Conservation (phyloP, 2,113 vertebrate genomes). For the Papio anubis region DNA sequence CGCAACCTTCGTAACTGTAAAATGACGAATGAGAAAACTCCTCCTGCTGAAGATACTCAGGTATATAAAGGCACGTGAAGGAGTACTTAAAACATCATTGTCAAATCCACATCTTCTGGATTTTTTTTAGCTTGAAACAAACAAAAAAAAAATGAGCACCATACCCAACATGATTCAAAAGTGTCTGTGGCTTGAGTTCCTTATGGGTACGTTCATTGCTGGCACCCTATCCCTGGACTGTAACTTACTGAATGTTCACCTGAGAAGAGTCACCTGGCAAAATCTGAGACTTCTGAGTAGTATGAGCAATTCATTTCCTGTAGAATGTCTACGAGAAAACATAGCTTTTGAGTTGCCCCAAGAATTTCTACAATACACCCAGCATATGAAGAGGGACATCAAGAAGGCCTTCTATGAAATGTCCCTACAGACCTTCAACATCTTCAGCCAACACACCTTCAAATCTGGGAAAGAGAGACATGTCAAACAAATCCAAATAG, state of each 20-base stretch:
- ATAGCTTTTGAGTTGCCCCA: conserved; percentile 74
- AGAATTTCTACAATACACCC: conserved; percentile 26
- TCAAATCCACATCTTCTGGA: neutral
- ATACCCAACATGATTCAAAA: conserved; percentile 42
- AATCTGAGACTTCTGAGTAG: conserved; percentile 56
- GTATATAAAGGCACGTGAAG: conserved; percentile 32
- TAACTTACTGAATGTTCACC: conserved; percentile 31
- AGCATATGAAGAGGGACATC: neutral
- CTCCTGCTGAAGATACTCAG: conserved; percentile 68
- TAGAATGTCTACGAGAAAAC: conserved; percentile 61
- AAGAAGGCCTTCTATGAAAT: conserved; percentile 53
- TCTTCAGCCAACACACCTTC: conserved; percentile 69
- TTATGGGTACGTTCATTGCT: conserved; percentile 35
- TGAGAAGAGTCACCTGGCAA: conserved; percentile 43
- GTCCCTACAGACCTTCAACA: conserved; percentile 63
- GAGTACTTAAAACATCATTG: conserved; percentile 8
- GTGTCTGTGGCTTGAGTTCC: neutral
- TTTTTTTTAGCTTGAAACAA: neutral
- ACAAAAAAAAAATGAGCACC: neutral
- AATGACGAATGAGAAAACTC: conserved; percentile 63
- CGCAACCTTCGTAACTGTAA: neutral
- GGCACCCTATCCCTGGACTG: conserved; percentile 45
- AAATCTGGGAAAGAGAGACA: conserved; percentile 36
- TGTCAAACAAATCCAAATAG: conserved; percentile 56
- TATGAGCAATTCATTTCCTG: conserved; percentile 56